phyloP scores from a whole-genome alignment of 2,888 invertebrate genomes.

The Fragum fragum region DNA sequence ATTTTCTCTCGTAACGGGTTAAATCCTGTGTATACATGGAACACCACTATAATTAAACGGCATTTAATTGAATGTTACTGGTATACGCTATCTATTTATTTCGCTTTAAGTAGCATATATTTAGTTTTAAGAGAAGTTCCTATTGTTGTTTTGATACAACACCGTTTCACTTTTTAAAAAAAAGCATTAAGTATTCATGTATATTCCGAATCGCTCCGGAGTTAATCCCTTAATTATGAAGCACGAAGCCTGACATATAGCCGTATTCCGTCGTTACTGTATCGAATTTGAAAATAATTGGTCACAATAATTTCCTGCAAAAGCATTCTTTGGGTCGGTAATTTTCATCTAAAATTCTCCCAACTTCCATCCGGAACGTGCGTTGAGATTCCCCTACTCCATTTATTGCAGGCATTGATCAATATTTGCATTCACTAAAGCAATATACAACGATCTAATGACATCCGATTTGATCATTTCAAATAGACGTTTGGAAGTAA shows the following conservation, averaged over 20 bases:
- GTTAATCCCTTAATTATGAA: slow-evolving; percentile 4
- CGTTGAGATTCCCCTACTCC: slow-evolving; percentile 54
- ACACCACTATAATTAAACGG: too few species aligned
- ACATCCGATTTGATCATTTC: slow-evolving; percentile 65
- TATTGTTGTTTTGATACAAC: too few species aligned
- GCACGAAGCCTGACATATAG: slow-evolving; percentile 11
- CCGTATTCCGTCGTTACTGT: slow-evolving; percentile 49
- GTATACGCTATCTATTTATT: too few species aligned
- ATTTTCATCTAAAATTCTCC: slow-evolving; percentile 63
- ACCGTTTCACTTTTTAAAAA: too few species aligned
- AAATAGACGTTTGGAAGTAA: slow-evolving; percentile 65
- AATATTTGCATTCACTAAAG: slow-evolving; percentile 66
- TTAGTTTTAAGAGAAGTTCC: too few species aligned
- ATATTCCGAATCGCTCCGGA: too few species aligned
- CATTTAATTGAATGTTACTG: too few species aligned
- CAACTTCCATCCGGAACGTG: slow-evolving; percentile 58
- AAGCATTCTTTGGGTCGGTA: slow-evolving; percentile 53
- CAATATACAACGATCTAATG: slow-evolving; percentile 68
- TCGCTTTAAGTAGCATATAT: too few species aligned
- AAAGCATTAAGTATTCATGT: too few species aligned
- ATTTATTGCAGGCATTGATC: slow-evolving; percentile 64
- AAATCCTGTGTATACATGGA: too few species aligned
- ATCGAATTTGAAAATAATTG: slow-evolving; percentile 67
- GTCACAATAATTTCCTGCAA: slow-evolving; percentile 66
- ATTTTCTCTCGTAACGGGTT: too few species aligned